These are phyloP conservation scores for Leptinotarsa juncta DNA, from an alignment of 2,888 invertebrate genomes.

Conservation along the genomic window DNA sequence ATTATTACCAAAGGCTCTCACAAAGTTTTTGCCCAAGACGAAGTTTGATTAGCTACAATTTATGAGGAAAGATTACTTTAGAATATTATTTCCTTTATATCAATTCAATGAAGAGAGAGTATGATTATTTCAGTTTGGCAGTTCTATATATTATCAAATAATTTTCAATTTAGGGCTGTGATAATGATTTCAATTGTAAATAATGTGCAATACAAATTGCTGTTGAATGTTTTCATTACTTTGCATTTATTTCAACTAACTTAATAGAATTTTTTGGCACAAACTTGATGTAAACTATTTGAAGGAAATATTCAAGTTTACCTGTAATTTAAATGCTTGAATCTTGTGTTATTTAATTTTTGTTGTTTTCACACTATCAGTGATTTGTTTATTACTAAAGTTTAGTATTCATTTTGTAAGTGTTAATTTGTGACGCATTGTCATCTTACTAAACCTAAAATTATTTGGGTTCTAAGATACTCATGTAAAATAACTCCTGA, in stretches of 20 bases:
- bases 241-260: not conserved
- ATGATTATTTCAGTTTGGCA: not conserved
- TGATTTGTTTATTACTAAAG: constrained; percentile 4
- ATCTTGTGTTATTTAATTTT: not conserved
- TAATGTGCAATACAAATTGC: constrained; percentile 13
- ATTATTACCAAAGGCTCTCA: constrained; percentile 35
- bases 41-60: constrained; percentile 13
- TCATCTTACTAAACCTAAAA: not conserved
- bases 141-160: not conserved
- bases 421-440: not conserved
- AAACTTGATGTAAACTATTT: no score
- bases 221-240: not conserved
- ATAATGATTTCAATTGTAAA: constrained; percentile 6
- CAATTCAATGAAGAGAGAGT: not conserved
- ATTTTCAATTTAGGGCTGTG: not conserved
- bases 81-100: not conserved
- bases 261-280: not conserved
- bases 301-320: no score
- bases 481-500: not conserved
- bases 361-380: not conserved
- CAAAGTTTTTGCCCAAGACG: constrained; percentile 36
- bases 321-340: not conserved
- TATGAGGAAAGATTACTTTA: not conserved
- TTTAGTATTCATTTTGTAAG: constrained; percentile 7
- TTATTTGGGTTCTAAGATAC: not conserved